Base-by-base conservation (phyloP, 2,797 vertebrate genomes). In the Nothura maculosa region DNA sequence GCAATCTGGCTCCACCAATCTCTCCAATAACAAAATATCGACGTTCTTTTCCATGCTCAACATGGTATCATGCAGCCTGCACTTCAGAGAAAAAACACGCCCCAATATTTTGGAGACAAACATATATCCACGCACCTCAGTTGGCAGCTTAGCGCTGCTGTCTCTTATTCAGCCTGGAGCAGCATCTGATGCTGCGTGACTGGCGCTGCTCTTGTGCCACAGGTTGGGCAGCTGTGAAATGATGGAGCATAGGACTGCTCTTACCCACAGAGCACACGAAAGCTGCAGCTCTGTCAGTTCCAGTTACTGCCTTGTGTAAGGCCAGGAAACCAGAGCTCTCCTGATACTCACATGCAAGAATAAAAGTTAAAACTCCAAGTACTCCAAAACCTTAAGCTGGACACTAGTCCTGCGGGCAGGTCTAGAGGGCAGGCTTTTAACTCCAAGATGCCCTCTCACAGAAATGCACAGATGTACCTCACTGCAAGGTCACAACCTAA, bases 301-400 rank as follows among this genome's bases (percentile, higher is more conserved):
- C 2, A 40, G 50, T 36, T 74, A 45, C 72, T 21, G 50, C n/a
- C 54, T 50, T 11, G 30, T 0, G 0, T n/a, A 61, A 55, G n/a
- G 24, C 12, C 54, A 40, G 36, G 75, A 64, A 45, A 40, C 18
- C 42, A 68, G 55, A 50, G n/a, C 19, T 42, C 67, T 42, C 50
- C 16, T n/a, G 21, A 7, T 36, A 30, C 5, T 50, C 55, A 12
- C 8, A 24, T 4, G 15, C 21, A 72, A 61, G 52, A 63, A 50
- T 30, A 60, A 70, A 43, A 60, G 52, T 25, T 34, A 22, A 25
- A 32, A 32, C 11, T 72, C 58, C 3, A 55, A 68, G 15, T 18
- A 40, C n/a, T 52, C 30, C 30, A 19, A 48, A 63, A 43, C 27
- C 22, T 28, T 43, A n/a, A 28, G 30, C 13, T 36, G 72, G 80